Evolutionary conservation across 2,797 vertebrate species (phyloP), one percentile per base, ranked within the genome.

Genomic region (Sebastes glaucus): DNA sequence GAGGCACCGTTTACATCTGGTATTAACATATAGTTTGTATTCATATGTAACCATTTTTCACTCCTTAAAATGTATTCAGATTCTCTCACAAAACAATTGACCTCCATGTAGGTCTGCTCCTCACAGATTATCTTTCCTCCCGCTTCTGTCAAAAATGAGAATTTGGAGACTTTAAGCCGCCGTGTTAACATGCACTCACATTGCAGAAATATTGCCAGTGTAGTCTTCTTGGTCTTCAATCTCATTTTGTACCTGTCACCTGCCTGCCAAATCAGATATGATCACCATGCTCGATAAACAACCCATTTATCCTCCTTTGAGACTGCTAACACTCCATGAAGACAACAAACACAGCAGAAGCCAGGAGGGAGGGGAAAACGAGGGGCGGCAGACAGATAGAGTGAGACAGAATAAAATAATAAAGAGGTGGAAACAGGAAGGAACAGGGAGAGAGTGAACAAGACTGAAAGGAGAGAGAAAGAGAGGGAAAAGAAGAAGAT

Each of bases 191-290:
- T 38, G 2, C 2, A 27, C 10, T 66, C 30, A 18, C 18, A 13
- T 20, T 49, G 46, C 46, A 68, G 27, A 64, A 35, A 42, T 28
- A 35, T 30, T 22, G 28, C 4, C 20, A 18, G 25, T 5, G 11
- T 42, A 74, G 38, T 11, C 60, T 22, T 74, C 14, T 35, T 63
- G 13, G 65, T 35, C 77, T 71, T 77, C 18, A 25, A 35, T 61
- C 38, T 84, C 10, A 53, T 53, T 74, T 88, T 84, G 64, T 73
- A 79, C 78, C 71, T 61, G 73, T 83, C 81, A 86, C 77, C 82
- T 89, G 84, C 20, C 59, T 89, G 92, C 91, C 91, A 93, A 83
- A 89, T 91, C 86, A 78, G 93, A 93, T 93, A 92, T 55, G 81
- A 86, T 88, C 73, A 74, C 35, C 87, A 90, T 88, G 87, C 91